These are phyloP conservation scores for Tetramorium alpestre DNA, from an alignment of 1,140 invertebrate species.

Conservation along the genomic window DNA sequence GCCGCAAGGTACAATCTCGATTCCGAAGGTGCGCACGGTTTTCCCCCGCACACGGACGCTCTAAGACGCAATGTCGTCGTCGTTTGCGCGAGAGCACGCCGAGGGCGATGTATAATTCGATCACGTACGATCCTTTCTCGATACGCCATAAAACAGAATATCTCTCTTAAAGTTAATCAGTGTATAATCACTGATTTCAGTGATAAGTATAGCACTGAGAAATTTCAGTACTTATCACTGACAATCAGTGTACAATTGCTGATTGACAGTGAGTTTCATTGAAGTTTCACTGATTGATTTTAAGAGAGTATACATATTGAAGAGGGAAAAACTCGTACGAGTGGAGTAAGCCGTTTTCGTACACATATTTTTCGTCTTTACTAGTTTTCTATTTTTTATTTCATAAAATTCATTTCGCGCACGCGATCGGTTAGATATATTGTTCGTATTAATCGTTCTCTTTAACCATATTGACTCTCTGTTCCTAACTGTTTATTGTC, in stretches of 20 bases:
- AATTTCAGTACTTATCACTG: too few relatives aligned
- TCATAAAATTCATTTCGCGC: background rate
- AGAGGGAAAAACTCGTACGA: background rate
- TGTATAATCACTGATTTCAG: too few relatives aligned
- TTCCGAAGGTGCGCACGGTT: conserved; percentile 16
- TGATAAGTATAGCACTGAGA: too few relatives aligned
- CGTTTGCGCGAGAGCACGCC: conserved; percentile 18
- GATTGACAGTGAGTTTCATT: too few relatives aligned
- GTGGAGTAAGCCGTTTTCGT: background rate
- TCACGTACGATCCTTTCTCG: background rate
- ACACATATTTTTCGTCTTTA: background rate
- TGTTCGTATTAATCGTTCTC: background rate
- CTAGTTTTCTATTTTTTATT: background rate
- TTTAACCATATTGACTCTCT: background rate
- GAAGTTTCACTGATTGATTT: too few relatives aligned
- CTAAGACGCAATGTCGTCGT: background rate
- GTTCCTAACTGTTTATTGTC: background rate
- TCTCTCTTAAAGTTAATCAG: background rate
- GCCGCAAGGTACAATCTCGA: conserved; percentile 7
- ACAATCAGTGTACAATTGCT: too few relatives aligned
- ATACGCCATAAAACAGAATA: conserved; percentile 31
- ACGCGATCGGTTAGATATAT: background rate
- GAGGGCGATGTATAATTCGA: conserved; percentile 25
- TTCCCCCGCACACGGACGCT: background rate
- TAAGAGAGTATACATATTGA: background rate